Evolutionary conservation across 2,113 vertebrate species (phyloP).

Genomic region (Ctenomys sociabilis): DNA sequence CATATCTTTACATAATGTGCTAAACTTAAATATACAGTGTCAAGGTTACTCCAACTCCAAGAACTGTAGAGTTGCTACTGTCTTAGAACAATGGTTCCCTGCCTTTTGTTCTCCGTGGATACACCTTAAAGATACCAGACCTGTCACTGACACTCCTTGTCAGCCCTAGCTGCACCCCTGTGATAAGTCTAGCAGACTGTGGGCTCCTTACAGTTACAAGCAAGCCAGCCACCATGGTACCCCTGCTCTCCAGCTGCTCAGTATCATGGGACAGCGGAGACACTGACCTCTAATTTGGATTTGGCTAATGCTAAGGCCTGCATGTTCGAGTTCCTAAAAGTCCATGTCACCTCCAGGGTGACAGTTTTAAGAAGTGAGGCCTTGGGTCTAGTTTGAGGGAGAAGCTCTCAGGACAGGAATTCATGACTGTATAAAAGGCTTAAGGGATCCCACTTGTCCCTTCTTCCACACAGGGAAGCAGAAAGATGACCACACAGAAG

Average conservation of each 20-base stretch:
- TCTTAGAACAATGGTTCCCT: neutral
- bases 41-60: neutral
- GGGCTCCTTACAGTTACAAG: neutral
- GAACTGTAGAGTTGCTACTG: neutral
- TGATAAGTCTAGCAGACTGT: fast-evolving
- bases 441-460: neutral
- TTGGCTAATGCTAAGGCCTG: neutral
- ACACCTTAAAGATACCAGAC: fast-evolving
- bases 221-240: too few species aligned
- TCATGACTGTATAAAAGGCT: neutral
- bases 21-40: neutral
- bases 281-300: neutral
- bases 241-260: neutral
- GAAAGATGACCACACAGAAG: neutral
- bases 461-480: neutral
- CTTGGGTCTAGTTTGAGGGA: neutral
- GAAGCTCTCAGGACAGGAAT: neutral
- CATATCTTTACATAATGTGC: neutral
- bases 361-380: neutral
- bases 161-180: neutral
- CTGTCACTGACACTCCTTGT: fast-evolving
- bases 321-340: neutral
- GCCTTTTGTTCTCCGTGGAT: neutral
- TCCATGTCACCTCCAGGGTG: neutral
- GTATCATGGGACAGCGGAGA: neutral